Percentiles rank a stretch among this genome's conserved stretches.
Evolutionary conservation across 2,888 invertebrate species (phyloP).

Genomic region (Tribolium freemani): DNA sequence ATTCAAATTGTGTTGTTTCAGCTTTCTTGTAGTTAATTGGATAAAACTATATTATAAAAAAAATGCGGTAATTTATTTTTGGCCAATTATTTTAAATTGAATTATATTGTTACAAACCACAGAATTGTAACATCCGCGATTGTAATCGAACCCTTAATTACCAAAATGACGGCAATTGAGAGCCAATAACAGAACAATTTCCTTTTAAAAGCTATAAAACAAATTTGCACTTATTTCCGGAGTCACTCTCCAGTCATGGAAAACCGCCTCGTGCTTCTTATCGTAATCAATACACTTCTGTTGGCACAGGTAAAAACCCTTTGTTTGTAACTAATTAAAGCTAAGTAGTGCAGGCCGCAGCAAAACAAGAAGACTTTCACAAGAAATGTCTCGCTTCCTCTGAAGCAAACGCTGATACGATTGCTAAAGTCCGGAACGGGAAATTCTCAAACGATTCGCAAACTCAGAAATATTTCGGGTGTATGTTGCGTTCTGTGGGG

Average conservation of each 20-base stretch:
- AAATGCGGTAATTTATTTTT: neutral
- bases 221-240: neutral
- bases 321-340: neutral
- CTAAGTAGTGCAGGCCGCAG: slow-evolving; percentile 1
- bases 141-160: neutral
- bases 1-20: too few species aligned
- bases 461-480: slow-evolving; percentile 68
- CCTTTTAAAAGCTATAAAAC: neutral
- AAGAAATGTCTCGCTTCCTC: slow-evolving; percentile 56
- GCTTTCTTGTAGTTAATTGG: too few species aligned
- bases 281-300: neutral
- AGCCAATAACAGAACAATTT: neutral
- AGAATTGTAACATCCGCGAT: neutral
- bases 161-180: too few species aligned
- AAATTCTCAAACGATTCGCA: slow-evolving; percentile 67
- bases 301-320: neutral
- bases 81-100: neutral
- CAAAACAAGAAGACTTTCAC: slow-evolving; percentile 39
- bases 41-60: too few species aligned
- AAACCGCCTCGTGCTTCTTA: neutral
- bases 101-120: neutral
- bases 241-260: neutral
- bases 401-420: slow-evolving; percentile 56
- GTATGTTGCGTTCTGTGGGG: slow-evolving; percentile 69
- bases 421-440: slow-evolving; percentile 66